Evolutionary conservation across 2,797 vertebrate species (phyloP), one percentile per base, ranked within the genome.

Genomic region (Phylloscopus collybita): DNA sequence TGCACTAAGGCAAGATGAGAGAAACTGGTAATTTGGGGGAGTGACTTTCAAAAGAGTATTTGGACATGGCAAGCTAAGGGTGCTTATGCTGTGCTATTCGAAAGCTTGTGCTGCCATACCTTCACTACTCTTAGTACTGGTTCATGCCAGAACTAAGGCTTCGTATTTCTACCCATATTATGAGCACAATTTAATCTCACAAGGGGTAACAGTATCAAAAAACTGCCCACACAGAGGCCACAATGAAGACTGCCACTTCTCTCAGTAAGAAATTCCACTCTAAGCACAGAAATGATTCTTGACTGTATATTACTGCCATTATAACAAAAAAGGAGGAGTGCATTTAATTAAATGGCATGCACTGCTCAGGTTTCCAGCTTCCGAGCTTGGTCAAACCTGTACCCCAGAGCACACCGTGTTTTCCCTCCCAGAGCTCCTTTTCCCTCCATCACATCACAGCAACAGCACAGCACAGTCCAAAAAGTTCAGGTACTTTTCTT

Each of bases 211-310:
- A 64, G 26, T 36, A 40, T 16, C 50, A 86, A 66, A 91, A 96
- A 80, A 20, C 65, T 73, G 70, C 25, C 47, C 42, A 85, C 45
- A 70, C 13, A 96, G 57, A 93, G 64, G 60, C 30, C 74, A 53
- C 57, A 78, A 81, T 74, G 56, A 78, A 71, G 64, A 32, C 25
- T 83, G 67, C 44, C 84, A 80, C 25, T 45, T 45, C 53, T 42
- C 23, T 83, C n/a, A 88, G 67, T 54, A 65, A 86, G 66, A 73
- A 84, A 88, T 50, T 42, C 18, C 69, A 83, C 50, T 85, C 20
- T 51, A 80, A 89, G 50, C 29, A 30, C 45, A 80, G 67, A 95
- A 92, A 71, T 51, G 0, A 72, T 59, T 83, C 84, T 88, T 93
- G 57, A 73, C 40, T 72, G 5, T 36, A 56, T 78, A 61, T 65